These are phyloP conservation scores for Apomyelois bistriatella DNA, from an alignment of 2,888 invertebrate genomes.

Conservation along the genomic window DNA sequence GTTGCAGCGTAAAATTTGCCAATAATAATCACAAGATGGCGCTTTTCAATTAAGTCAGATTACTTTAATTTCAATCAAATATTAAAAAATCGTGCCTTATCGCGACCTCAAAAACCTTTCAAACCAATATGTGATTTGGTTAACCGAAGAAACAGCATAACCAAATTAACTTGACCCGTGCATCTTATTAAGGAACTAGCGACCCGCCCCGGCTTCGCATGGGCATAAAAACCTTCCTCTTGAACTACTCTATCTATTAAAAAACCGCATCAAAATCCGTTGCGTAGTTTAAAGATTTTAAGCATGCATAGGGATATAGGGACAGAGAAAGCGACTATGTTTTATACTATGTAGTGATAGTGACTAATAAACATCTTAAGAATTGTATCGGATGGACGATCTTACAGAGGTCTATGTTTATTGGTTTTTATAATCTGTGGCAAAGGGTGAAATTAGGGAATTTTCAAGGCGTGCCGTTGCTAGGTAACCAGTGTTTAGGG, in stretches of 20 bases:
- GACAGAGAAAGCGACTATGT: no score
- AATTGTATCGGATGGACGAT: not conserved
- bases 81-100: not conserved
- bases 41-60: not conserved
- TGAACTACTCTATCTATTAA: no score
- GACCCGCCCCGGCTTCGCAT: no score
- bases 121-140: not conserved
- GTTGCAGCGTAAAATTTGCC: no score
- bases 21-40: no score
- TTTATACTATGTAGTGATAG: no score
- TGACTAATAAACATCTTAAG: constrained; percentile 1
- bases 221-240: no score
- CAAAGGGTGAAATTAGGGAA: constrained; percentile 49
- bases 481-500: constrained; percentile 41
- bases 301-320: no score
- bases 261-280: no score
- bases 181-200: not conserved
- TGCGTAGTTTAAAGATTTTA: no score
- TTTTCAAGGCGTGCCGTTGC: constrained; percentile 58
- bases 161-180: not conserved
- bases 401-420: not conserved
- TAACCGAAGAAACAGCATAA: not conserved
- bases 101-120: not conserved
- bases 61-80: not conserved
- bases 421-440: constrained; percentile 5